These are phyloP conservation scores for Pempheris klunzingeri DNA, from an alignment of 2,797 vertebrate genomes.

Conservation along the genomic window DNA sequence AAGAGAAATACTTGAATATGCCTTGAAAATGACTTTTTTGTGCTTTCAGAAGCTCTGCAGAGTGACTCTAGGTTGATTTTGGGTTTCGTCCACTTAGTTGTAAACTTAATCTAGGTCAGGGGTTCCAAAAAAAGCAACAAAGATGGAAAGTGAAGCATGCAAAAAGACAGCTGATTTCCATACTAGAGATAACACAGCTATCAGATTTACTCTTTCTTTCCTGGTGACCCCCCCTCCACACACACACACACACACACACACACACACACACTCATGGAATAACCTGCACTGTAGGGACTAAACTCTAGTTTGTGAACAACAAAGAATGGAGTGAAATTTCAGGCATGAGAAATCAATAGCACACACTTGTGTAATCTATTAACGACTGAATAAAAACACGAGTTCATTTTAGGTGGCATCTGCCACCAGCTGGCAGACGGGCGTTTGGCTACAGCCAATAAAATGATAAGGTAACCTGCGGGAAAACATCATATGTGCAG, in stretches of 20 bases:
- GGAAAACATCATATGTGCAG: conserved; percentile 56
- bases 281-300: not conserved
- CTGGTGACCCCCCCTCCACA: no score
- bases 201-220: not conserved
- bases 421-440: conserved; percentile 19
- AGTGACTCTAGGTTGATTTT: no score
- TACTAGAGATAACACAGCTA: not conserved
- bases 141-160: no score
- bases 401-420: conserved; percentile 1
- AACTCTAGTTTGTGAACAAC: not conserved
- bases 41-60: not conserved
- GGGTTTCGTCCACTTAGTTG: not conserved
- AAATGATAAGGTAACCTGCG: conserved; percentile 47
- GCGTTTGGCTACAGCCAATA: conserved; percentile 38
- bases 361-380: not conserved
- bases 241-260: no score
- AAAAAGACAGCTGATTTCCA: no score
- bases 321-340: not conserved
- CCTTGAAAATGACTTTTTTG: no score
- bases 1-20: not conserved
- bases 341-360: not conserved
- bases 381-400: not conserved
- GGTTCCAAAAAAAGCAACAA: not conserved
- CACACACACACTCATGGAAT: no score
- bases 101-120: not conserved